phyloP scores from a whole-genome alignment of 2,888 invertebrate species.

The Acrobasis consociella region DNA sequence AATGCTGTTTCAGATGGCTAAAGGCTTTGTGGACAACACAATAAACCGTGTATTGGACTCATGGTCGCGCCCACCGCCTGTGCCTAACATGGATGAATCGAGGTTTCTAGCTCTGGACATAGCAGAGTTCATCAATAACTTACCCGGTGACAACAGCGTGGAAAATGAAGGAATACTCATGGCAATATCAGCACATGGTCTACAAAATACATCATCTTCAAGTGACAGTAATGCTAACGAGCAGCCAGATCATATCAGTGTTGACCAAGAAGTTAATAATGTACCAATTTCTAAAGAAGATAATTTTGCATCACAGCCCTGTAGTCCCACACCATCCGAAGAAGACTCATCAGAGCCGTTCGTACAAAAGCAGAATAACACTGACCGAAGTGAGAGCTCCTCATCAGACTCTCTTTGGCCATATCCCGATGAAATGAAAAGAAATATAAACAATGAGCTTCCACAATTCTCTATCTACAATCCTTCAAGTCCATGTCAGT shows the following conservation, averaged over 20 bases:
- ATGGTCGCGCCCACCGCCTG: slow-evolving; percentile 77
- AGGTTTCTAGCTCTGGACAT: slow-evolving; percentile 67
- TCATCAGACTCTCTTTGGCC: slow-evolving; percentile 53
- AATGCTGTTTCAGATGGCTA: slow-evolving; percentile 73
- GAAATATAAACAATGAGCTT: slow-evolving; percentile 37
- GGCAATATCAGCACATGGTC: slow-evolving; percentile 88
- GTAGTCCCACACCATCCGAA: slow-evolving; percentile 50
- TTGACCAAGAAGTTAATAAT: slow-evolving; percentile 15
- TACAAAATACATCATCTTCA: slow-evolving; percentile 72
- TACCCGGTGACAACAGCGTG: slow-evolving; percentile 81
- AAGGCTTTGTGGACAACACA: slow-evolving; percentile 86
- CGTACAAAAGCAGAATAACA: slow-evolving; percentile 38
- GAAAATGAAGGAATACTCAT: slow-evolving; percentile 88
- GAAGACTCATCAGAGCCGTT: slow-evolving; percentile 42
- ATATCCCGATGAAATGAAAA: slow-evolving; percentile 43
- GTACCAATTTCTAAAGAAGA: slow-evolving; percentile 34
- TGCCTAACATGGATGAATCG: slow-evolving; percentile 61
- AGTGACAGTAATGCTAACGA: slow-evolving; percentile 40
- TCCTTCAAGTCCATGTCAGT: slow-evolving; percentile 46
- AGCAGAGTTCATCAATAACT: slow-evolving; percentile 79
- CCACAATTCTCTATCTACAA: slow-evolving; percentile 48
- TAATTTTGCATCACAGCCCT: slow-evolving; percentile 43
- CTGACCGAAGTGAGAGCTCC: slow-evolving; percentile 33
- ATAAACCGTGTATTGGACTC: slow-evolving; percentile 86
- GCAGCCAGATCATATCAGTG: slow-evolving; percentile 23